Percentiles rank a stretch among this genome's conserved stretches.
Evolutionary conservation across 2,888 invertebrate genomes (phyloP).

Genomic region (Clusia tigrina): DNA sequence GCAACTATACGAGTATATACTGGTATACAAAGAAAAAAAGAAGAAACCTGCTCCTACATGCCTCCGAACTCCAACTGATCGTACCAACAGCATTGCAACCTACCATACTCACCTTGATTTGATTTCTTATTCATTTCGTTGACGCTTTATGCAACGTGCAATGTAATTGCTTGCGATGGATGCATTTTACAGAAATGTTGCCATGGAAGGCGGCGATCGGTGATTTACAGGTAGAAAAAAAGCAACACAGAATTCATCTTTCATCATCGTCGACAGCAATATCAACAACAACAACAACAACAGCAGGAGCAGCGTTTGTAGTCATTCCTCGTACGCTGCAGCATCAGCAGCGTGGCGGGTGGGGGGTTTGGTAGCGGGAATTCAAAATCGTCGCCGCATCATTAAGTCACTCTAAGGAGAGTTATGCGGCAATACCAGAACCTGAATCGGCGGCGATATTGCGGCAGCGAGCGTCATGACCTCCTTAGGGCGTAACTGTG

Average conservation of each 20-base stretch:
- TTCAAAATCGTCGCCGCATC: slow-evolving; percentile 9
- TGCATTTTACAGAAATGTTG: slow-evolving; percentile 8
- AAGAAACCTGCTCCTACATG: background rate
- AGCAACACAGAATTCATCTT: slow-evolving; percentile 11
- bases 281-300: background rate
- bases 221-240: background rate
- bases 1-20: no score
- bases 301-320: background rate
- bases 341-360: background rate
- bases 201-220: background rate
- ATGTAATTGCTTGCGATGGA: background rate
- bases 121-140: slow-evolving; percentile 7
- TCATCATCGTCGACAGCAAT: slow-evolving; percentile 8
- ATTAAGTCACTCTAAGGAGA: slow-evolving; percentile 8
- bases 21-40: background rate
- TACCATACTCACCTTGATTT: slow-evolving; percentile 8
- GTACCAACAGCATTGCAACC: background rate
- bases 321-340: slow-evolving; percentile 1
- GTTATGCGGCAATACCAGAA: background rate
- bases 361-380: background rate
- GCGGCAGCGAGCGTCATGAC: slow-evolving; percentile 30
- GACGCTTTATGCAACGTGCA: background rate
- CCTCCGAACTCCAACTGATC: background rate
- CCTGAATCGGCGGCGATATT: slow-evolving; percentile 4
- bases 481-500: slow-evolving; percentile 43